Percentiles rank a stretch among this genome's conserved stretches.
phyloP scores from a whole-genome alignment of 2,797 vertebrate genomes.

The Pyrocephalus nanus region DNA sequence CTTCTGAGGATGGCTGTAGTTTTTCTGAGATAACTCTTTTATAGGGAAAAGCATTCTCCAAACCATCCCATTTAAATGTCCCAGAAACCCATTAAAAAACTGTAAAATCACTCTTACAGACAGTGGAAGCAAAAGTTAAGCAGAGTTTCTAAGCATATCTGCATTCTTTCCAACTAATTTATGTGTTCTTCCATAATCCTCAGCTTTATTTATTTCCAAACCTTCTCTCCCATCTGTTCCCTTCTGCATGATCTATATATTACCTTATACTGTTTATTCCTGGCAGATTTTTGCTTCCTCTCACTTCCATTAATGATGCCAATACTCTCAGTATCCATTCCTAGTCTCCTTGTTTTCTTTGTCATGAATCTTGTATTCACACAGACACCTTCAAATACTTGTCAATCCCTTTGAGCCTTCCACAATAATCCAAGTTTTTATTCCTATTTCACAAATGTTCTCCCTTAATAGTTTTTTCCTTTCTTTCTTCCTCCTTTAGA shows the following conservation, averaged over 20 bases:
- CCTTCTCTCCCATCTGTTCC: neutral
- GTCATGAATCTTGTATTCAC: neutral
- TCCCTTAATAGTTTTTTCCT: neutral
- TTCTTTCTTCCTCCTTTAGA: neutral
- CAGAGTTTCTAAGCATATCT: neutral
- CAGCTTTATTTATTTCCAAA: constrained; percentile 3
- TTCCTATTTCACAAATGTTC: neutral
- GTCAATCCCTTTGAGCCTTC: neutral
- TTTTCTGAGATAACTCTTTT: neutral
- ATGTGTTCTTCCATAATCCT: neutral
- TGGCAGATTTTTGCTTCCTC: constrained; percentile 1
- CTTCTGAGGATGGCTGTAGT: neutral
- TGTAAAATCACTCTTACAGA: neutral
- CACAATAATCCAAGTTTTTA: neutral
- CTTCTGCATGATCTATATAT: neutral
- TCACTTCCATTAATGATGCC: neutral
- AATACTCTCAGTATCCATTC: neutral
- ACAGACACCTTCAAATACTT: neutral
- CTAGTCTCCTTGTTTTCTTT: neutral
- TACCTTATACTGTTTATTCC: neutral
- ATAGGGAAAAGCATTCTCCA: neutral
- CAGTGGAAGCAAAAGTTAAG: neutral
- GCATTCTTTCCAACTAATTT: neutral
- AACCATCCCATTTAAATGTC: neutral
- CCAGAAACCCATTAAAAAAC: neutral